These are phyloP conservation scores for Sorex araneus DNA, from an alignment of 2,113 vertebrate genomes.

Conservation along the genomic window DNA sequence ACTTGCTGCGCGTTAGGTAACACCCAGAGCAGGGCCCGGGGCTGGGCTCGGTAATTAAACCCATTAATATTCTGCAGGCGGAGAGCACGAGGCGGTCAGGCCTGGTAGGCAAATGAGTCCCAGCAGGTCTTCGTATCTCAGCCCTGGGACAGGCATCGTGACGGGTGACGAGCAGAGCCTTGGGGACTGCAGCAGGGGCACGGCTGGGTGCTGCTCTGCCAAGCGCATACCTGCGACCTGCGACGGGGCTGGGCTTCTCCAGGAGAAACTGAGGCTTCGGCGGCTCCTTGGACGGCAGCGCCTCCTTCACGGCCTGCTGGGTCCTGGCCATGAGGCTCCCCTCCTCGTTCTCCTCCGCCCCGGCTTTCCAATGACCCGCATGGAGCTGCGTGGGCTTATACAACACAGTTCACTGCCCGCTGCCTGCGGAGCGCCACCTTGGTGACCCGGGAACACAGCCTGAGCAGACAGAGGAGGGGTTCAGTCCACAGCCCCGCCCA, in stretches of 20 bases:
- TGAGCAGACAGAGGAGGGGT: conserved; percentile 11
- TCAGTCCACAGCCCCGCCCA: background rate
- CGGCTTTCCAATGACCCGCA: conserved; percentile 8
- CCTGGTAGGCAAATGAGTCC: conserved; percentile 2
- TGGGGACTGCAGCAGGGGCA: background rate
- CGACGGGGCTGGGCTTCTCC: background rate
- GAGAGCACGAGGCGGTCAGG: background rate
- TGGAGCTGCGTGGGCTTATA: background rate
- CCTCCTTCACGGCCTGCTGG: too few relatives aligned
- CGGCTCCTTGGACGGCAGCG: fast-evolving
- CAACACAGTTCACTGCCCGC: background rate
- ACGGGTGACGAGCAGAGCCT: background rate
- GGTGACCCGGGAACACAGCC: too few relatives aligned
- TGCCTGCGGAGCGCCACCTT: background rate
- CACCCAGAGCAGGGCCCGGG: background rate
- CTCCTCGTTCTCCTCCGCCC: background rate
- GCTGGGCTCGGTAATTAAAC: conserved; percentile 33
- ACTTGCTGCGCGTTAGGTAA: background rate
- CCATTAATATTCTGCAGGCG: conserved; percentile 40
- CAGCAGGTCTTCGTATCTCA: background rate
- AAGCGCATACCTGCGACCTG: background rate
- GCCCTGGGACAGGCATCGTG: background rate
- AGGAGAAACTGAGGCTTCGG: background rate
- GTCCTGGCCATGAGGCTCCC: background rate
- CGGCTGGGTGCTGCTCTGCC: background rate